Evolutionary conservation across 2,113 vertebrate species (phyloP).

Genomic region (Plecturocebus donacophilus): DNA sequence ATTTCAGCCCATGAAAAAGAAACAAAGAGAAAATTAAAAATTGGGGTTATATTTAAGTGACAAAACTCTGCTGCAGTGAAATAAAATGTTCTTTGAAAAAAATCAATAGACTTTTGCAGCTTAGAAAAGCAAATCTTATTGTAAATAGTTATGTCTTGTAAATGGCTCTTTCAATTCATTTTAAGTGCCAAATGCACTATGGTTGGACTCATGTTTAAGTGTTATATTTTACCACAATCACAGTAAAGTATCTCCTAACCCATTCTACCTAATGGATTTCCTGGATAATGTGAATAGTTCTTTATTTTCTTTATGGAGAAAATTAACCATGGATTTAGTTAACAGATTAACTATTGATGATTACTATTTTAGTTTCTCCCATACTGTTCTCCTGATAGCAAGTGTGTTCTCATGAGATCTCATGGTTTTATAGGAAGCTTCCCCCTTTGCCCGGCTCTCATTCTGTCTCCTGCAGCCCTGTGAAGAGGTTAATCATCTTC

Average conservation of each 20-base stretch:
- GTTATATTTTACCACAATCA: conserved; percentile 13
- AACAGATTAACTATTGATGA: background rate
- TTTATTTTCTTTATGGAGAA: background rate
- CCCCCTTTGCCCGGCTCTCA: too few species aligned
- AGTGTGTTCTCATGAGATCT: too few species aligned
- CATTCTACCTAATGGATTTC: background rate
- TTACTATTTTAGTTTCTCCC: background rate
- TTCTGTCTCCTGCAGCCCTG: too few species aligned
- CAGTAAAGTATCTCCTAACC: background rate
- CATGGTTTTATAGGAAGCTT: too few species aligned
- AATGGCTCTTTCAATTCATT: conserved; percentile 44
- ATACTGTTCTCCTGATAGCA: too few species aligned
- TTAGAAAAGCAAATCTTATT: conserved; percentile 49
- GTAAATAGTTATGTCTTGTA: conserved; percentile 14
- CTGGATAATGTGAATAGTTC: background rate
- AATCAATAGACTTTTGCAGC: conserved; percentile 1
- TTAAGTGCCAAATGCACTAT: conserved; percentile 32
- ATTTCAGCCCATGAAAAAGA: background rate
- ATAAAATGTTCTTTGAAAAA: conserved; percentile 35
- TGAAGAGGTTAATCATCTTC: too few species aligned
- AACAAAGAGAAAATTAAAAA: conserved; percentile 41
- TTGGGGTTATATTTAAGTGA: conserved; percentile 34
- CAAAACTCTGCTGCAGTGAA: conserved; percentile 41
- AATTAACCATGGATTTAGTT: background rate
- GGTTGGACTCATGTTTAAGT: background rate